Percentiles rank a stretch among this genome's conserved stretches.
Conservation (phyloP, 2,113 vertebrate species). For the Ancistrus triradiatus region DNA sequence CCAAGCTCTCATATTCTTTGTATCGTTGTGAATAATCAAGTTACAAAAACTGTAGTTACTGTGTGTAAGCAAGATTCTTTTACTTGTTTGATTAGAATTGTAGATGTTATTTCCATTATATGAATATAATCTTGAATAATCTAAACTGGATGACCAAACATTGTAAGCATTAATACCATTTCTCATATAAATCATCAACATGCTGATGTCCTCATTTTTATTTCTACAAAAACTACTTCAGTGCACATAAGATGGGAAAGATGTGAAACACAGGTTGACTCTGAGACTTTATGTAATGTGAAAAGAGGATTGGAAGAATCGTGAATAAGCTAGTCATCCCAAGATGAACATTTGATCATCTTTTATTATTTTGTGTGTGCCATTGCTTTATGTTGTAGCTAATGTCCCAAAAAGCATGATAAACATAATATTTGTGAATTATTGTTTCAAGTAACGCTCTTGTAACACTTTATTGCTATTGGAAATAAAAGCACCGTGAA, state of each 20-base stretch:
- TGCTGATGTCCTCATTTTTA: too few relatives aligned
- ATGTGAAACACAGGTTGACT: not conserved
- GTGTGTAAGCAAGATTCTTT: too few relatives aligned
- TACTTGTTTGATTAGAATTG: too few relatives aligned
- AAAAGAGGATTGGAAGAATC: constrained; percentile 15
- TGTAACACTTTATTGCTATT: constrained; percentile 29
- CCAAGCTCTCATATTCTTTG: too few relatives aligned
- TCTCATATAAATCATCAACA: too few relatives aligned
- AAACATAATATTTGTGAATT: constrained; percentile 8
- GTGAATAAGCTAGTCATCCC: not conserved
- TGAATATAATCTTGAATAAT: too few relatives aligned
- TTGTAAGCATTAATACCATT: too few relatives aligned
- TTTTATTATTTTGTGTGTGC: not conserved
- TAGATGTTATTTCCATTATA: too few relatives aligned
- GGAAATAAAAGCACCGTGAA: constrained; percentile 40
- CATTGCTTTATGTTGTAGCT: not conserved
- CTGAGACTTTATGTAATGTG: constrained; percentile 15
- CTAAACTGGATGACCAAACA: too few relatives aligned
- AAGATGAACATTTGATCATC: not conserved
- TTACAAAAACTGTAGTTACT: too few relatives aligned
- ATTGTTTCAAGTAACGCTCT: constrained; percentile 6
- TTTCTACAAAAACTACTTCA: not conserved
- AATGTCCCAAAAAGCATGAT: too few relatives aligned
- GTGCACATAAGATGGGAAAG: not conserved
- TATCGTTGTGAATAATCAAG: too few relatives aligned